Percentiles rank a stretch among this genome's conserved stretches.
Conservation (phyloP, 2,888 invertebrate genomes). For the Ethmia dodecea region DNA sequence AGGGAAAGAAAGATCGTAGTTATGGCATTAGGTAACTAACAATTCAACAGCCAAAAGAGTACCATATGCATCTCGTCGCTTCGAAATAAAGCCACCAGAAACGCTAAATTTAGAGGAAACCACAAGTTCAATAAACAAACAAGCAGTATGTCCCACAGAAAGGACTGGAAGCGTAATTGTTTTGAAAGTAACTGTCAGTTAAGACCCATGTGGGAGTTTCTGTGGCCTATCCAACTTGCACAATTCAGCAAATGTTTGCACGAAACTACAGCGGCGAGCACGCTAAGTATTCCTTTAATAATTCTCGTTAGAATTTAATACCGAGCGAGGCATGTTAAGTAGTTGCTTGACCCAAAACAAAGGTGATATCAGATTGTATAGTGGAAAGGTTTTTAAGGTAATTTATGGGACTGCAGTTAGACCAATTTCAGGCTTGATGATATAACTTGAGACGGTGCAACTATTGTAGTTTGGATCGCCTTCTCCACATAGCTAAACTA, state of each 20-base stretch:
- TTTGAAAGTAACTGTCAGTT: constrained; percentile 55
- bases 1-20: too few relatives aligned
- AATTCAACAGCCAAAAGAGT: too few relatives aligned
- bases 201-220: constrained; percentile 41
- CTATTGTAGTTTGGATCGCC: too few relatives aligned
- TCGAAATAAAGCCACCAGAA: too few relatives aligned
- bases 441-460: too few relatives aligned
- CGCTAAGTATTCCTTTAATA: constrained; percentile 31
- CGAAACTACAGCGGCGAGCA: constrained; percentile 37
- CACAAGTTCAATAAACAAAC: neutral
- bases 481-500: too few relatives aligned
- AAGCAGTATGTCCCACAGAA: constrained; percentile 23
- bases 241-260: constrained; percentile 48
- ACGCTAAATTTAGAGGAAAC: too few relatives aligned
- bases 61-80: too few relatives aligned
- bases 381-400: constrained; percentile 37
- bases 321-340: constrained; percentile 31
- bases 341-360: constrained; percentile 38
- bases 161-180: constrained; percentile 45
- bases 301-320: constrained; percentile 25
- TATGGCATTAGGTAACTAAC: too few relatives aligned
- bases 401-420: constrained; percentile 36
- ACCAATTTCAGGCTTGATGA: too few relatives aligned
- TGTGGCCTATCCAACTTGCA: constrained; percentile 44
- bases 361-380: constrained; percentile 38